Base-by-base conservation (phyloP, 1,140 invertebrate species). In the Drosophila bocki region DNA sequence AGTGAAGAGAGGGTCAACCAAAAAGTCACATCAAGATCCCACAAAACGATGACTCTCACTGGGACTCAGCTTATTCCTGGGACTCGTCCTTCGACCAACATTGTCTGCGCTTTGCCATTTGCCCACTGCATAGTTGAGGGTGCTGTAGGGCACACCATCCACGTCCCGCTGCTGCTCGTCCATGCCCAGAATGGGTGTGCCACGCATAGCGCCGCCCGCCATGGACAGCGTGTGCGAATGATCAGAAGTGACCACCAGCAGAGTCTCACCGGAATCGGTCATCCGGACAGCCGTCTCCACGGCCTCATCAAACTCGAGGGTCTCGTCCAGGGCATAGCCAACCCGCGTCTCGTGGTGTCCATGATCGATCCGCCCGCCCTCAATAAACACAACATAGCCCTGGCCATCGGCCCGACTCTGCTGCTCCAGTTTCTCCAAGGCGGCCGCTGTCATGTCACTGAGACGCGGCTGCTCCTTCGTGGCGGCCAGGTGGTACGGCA, bases 351-450 rank as follows among this genome's bases (percentile, higher is more conserved):
- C 93, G 75, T 97, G 96, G 86, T 97, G 96, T 0, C 94, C 96
- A 67, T 95, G 94, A 92, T 97, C 96, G 62, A 97, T 97, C 74
- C 95, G 93, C 2, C 96, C 96, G 61, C 94, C 95, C 93, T 95
- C 95, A 17, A 95, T 94, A 63, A 95, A 94, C 4, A 95, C 84
- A 56, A 95, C 94, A 62, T 92, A 95, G 13, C 97, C 97, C 8
- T 96, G 94, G 0, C 51, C 53, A n/a, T 70, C 26, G n/a, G 45
- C 45, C 1, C 6, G 58, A 82, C 2, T 97, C 47, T 32, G 51
- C 12, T 33, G 56, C 37, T 62, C 42, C 59, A 93, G 4, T 96
- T 26, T 93, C 70, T 95, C 93, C 12, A 98, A 95, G 1, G 97
- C 96, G 33, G 94, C 94, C 70, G 94, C 92, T 3, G 96, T 96